Conservation (phyloP, 2,113 vertebrate genomes). For the Tyrannus savana region DNA sequence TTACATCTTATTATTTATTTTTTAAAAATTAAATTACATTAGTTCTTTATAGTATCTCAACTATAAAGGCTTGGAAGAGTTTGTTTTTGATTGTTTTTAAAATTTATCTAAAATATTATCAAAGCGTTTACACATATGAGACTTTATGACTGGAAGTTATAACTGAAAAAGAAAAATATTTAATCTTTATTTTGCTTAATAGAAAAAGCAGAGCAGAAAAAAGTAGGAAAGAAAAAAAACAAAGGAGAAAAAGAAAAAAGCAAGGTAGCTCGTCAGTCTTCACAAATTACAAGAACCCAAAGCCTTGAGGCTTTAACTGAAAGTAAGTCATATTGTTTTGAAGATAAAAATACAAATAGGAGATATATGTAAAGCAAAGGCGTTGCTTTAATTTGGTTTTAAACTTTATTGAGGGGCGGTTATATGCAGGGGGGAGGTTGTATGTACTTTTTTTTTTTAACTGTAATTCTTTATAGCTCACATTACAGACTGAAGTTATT, state of each 20-base stretch:
- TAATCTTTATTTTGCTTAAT: slow-evolving; percentile 43
- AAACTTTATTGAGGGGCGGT: not conserved
- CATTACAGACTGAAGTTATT: not conserved
- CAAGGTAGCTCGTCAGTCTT: slow-evolving; percentile 45
- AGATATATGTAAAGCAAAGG: not conserved
- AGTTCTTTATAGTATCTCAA: not conserved
- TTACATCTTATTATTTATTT: not conserved
- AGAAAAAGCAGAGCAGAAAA: slow-evolving; percentile 74
- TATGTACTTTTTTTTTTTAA: not conserved
- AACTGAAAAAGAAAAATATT: not conserved
- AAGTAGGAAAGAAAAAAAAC: slow-evolving; percentile 73
- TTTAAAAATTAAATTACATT: not conserved
- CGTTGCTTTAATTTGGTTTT: not conserved
- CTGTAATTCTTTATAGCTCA: not conserved
- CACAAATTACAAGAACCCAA: slow-evolving; percentile 48
- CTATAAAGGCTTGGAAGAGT: not conserved
- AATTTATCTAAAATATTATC: not conserved
- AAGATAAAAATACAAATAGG: not conserved
- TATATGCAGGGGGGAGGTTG: not conserved
- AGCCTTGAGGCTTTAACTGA: slow-evolving; percentile 50
- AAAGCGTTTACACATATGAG: not conserved
- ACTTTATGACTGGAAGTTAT: not conserved
- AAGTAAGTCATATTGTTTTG: slow-evolving; percentile 69
- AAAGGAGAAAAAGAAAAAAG: slow-evolving; percentile 76
- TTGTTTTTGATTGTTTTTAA: not conserved